Evolutionary conservation across 1,140 invertebrate species (phyloP), one percentile per base, ranked within the genome.

Genomic region (Oscheius sp.): DNA sequence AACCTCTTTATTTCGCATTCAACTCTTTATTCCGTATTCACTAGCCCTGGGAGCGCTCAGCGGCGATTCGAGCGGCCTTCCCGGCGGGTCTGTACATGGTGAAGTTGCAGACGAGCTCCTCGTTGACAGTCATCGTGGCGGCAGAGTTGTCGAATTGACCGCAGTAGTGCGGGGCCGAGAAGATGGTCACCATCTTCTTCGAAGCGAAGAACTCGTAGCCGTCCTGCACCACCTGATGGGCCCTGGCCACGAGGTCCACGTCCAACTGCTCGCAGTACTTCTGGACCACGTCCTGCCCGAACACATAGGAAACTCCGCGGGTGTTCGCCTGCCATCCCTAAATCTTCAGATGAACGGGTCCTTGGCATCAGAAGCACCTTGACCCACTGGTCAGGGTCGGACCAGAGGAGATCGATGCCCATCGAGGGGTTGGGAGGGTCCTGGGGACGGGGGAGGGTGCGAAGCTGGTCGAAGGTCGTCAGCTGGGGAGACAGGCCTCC

Each of bases 191-290:
- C 67, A 70, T 59, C 38, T 31, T 70, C 31, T 61, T 61, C 26
- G 28, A 96, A 7, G 94, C 94, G 86, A 97, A 97, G 86, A 97
- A 97, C 86, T 97, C 94, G 86, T 97, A 97, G 10, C 94, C 94
- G 87, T 97, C 94, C 87, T 97, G 93, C 4, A 96, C 94, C 31
- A 73, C 70, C 32, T 73, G 70, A 66, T 73, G 70, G 29, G 70
- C 70, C 36, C 70, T n/a, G 13, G 70, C 70, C 4, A 65, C 52
- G 42, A 73, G 23, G 23, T 73, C 70, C 15, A 78, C 35, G 23
- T 73, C 76, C 7, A 73, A 42, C 35, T 71, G 59, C 1, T 58
- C 31, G 62, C 75, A 74, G 1, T 69, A 4, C 18, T 78, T 65
- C 32, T n/a, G 29, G n/a, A 78, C 77, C n/a, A 77, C 70, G 38